Evolutionary conservation across 2,888 invertebrate genomes (phyloP).

Genomic region (Agrotis puta): DNA sequence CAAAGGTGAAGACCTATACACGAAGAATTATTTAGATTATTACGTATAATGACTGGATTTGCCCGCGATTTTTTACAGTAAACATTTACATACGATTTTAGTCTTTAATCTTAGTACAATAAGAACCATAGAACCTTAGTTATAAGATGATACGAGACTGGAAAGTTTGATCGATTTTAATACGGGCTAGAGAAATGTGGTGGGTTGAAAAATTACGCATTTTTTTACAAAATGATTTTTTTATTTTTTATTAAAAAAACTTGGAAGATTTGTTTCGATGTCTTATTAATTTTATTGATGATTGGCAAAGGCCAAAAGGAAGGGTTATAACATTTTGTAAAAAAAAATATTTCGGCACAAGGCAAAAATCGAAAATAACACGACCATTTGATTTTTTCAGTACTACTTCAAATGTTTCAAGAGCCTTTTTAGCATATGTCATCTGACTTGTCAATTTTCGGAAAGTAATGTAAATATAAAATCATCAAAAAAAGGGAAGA

Average conservation of each 20-base stretch:
- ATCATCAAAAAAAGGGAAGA: constrained; percentile 5
- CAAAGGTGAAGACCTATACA: constrained; percentile 65
- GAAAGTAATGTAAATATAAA: background rate
- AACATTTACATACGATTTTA: constrained; percentile 66
- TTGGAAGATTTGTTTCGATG: constrained; percentile 48
- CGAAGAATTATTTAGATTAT: constrained; percentile 61
- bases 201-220: constrained; percentile 52
- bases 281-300: constrained; percentile 5
- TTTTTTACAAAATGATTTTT: background rate
- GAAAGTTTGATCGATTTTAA: constrained; percentile 62
- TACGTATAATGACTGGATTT: constrained; percentile 69
- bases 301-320: background rate
- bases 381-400: background rate
- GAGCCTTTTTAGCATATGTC: background rate
- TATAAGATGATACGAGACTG: constrained; percentile 60
- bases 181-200: constrained; percentile 26
- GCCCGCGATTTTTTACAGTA: constrained; percentile 55
- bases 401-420: background rate
- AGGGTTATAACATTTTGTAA: too few species aligned
- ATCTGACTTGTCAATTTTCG: constrained; percentile 1
- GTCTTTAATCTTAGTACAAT: constrained; percentile 62
- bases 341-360: background rate
- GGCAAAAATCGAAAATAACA: background rate
- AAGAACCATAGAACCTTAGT: constrained; percentile 64
- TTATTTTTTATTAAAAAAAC: background rate